phyloP scores from a whole-genome alignment of 2,888 invertebrate genomes.

The Lithophane socia region DNA sequence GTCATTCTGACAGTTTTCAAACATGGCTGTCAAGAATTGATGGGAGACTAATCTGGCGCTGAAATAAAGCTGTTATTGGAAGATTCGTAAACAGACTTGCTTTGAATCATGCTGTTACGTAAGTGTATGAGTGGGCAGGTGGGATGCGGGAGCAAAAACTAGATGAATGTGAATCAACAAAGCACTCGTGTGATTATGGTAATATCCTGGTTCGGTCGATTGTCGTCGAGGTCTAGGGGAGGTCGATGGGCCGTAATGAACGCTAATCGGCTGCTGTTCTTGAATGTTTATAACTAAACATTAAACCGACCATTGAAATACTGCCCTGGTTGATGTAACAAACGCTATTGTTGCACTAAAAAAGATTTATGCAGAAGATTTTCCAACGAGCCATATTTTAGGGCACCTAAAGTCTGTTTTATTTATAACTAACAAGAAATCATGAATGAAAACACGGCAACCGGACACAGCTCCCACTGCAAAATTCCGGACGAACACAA shows the following conservation, averaged over 20 bases:
- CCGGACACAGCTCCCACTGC: conserved; percentile 44
- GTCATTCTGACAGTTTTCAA: conserved; percentile 68
- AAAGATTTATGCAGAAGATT: conserved; percentile 26
- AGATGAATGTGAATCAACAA: conserved; percentile 47
- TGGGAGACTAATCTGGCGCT: conserved; percentile 51
- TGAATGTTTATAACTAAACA: conserved; percentile 22
- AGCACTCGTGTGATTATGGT: conserved; percentile 38
- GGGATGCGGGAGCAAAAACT: conserved; percentile 52
- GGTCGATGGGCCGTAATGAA: conserved; percentile 27
- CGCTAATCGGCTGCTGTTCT: conserved; percentile 9
- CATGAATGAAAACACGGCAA: conserved; percentile 47
- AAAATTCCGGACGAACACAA: conserved; percentile 32
- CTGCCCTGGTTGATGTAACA: conserved; percentile 13
- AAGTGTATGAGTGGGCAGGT: conserved; percentile 55
- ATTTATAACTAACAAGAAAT: conserved; percentile 40
- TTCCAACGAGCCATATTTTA: conserved; percentile 29
- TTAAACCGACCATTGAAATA: conserved; percentile 27
- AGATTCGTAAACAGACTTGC: conserved; percentile 57
- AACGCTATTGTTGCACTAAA: conserved; percentile 5
- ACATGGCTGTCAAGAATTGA: conserved; percentile 59
- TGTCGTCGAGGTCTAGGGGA: conserved; percentile 30
- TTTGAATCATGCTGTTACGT: conserved; percentile 64
- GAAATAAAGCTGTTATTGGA: conserved; percentile 62
- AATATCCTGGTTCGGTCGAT: conserved; percentile 41
- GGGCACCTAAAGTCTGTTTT: conserved; percentile 26